These are phyloP conservation scores for Bombylius discolor DNA, from an alignment of 2,888 invertebrate genomes.

Conservation along the genomic window DNA sequence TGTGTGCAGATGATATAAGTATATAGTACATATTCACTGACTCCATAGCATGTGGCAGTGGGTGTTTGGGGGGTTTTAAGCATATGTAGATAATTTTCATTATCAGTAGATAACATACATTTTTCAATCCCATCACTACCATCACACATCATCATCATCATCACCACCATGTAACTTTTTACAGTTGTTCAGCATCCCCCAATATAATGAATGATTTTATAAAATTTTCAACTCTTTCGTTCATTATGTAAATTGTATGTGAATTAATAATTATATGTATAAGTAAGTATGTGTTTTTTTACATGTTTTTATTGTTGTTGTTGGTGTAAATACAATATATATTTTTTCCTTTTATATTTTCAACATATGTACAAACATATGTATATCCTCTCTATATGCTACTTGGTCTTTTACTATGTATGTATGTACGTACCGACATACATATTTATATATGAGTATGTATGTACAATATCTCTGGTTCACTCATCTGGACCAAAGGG, in stretches of 20 bases:
- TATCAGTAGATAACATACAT: no score
- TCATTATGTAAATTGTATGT: slow-evolving; percentile 12
- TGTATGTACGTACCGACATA: background rate
- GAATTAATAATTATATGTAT: background rate
- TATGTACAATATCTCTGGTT: slow-evolving; percentile 2
- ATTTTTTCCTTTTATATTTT: no score
- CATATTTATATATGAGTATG: background rate
- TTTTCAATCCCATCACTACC: no score
- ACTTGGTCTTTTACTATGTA: no score
- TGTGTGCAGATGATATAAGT: no score
- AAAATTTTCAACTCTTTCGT: slow-evolving; percentile 14
- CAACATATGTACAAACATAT: no score
- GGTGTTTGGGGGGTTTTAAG: slow-evolving; percentile 7
- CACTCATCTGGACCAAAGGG: slow-evolving; percentile 9
- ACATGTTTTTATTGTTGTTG: no score
- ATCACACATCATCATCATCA: no score
- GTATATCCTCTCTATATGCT: no score
- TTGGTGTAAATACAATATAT: no score
- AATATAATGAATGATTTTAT: slow-evolving; percentile 2
- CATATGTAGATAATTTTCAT: slow-evolving; percentile 14
- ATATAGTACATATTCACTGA: background rate
- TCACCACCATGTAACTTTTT: background rate
- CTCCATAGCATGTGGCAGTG: background rate
- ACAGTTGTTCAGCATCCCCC: background rate
- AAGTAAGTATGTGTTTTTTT: background rate